Percentiles rank a stretch among this genome's conserved stretches.
Evolutionary conservation across 1,140 invertebrate species (phyloP).

Genomic region (Eubasilissa regina): DNA sequence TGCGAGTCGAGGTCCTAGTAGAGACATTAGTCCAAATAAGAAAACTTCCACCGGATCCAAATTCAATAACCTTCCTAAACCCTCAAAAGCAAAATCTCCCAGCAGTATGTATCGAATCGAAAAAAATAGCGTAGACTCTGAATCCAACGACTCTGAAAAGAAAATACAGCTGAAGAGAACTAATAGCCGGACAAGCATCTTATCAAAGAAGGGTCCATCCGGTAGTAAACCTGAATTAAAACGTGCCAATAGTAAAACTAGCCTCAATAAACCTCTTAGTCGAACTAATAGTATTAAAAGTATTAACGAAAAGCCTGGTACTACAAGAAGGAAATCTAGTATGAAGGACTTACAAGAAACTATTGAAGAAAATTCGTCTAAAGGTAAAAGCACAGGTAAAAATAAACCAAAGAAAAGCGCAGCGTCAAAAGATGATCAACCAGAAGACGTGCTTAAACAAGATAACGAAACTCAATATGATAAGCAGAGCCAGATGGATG

Average conservation of each 20-base stretch:
- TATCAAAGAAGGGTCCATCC: conserved; percentile 62
- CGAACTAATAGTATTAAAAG: conserved; percentile 69
- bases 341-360: conserved; percentile 48
- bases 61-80: conserved; percentile 38
- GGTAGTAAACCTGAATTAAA: conserved; percentile 66
- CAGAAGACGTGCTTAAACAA: conserved; percentile 63
- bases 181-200: conserved; percentile 63
- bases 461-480: conserved; percentile 71
- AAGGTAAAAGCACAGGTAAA: conserved; percentile 53
- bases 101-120: conserved; percentile 15
- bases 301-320: conserved; percentile 65
- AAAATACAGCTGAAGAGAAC: conserved; percentile 62
- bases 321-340: conserved; percentile 62
- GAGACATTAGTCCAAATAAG: conserved; percentile 50
- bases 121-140: conserved; percentile 19
- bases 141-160: conserved; percentile 49
- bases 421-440: conserved; percentile 54
- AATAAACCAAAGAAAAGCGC: conserved; percentile 50
- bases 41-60: conserved; percentile 41
- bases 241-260: conserved; percentile 56
- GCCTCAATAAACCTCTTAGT: conserved; percentile 65
- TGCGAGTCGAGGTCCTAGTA: conserved; percentile 67
- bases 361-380: conserved; percentile 61
- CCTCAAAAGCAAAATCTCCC: conserved; percentile 7
- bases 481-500: conserved; percentile 57